Base-by-base conservation (phyloP, 2,888 invertebrate species). In the Blastobasis lacticolella region DNA sequence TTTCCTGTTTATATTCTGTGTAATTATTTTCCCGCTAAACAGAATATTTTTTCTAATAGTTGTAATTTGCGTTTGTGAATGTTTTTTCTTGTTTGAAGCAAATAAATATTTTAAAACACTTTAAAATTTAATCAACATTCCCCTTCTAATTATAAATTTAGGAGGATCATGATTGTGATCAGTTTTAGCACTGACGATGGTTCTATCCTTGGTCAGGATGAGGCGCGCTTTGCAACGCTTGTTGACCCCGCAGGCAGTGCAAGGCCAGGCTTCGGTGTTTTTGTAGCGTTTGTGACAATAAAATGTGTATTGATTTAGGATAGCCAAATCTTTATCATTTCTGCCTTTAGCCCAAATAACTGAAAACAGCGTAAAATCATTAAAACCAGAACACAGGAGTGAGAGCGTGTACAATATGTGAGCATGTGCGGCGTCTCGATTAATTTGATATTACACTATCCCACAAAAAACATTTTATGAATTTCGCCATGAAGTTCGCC, bases 221-320 rank as follows among this genome's bases (percentile, higher is more conserved):
- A 40, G 40, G 2, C 40, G 40, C 40, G 40, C 40, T 9, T 40
- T 40, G 40, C 40, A 40, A 6, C 4, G 4, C 1, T 42, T n/a
- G 37, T 56, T 56, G 23, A 1, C 23, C 23, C 23, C 23, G 23
- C 2, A 1, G 7, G 44, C 47, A 6, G 55, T 54, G 48, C 69
- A 71, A 4, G 61, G 50, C 69, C 69, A 71, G 6, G 60, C 63
- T 1, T 56, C 56, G 0, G 62, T 66, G 36, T 38, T 59, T 5
- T 4, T n/a, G n/a, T 8, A 23, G 37, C 40, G 23, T 9, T 4
- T n/a, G 8, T 57, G 54, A 10, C 52, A 56, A 53, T 71, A 71
- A 55, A 66, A 79, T 0, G 71, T 68, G 53, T 57, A 75, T 0
- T 71, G 67, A 4, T 70, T 51, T 3, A 72, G 47, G 1, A 78